phyloP scores from a whole-genome alignment of 2,888 invertebrate species.

The Trissonchulus sp. region DNA sequence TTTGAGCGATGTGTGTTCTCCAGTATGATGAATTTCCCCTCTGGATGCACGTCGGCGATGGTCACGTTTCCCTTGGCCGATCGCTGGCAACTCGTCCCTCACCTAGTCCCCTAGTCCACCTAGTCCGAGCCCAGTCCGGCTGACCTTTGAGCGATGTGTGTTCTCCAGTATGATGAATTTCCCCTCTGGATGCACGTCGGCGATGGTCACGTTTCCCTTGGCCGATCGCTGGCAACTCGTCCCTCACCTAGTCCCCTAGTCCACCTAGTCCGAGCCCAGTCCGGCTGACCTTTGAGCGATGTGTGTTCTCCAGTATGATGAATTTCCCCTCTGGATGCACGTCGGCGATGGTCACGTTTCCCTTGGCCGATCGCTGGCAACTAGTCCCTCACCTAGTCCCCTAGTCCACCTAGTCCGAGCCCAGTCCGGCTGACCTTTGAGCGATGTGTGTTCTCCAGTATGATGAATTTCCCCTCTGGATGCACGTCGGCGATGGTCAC shows the following conservation, averaged over 20 bases:
- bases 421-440: too few relatives aligned
- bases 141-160: too few relatives aligned
- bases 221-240: slow-evolving; percentile 22
- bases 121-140: too few relatives aligned
- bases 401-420: too few relatives aligned
- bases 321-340: slow-evolving; percentile 1
- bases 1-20: too few relatives aligned
- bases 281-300: too few relatives aligned
- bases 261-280: too few relatives aligned
- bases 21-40: slow-evolving; percentile 2
- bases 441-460: too few relatives aligned
- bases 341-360: slow-evolving; percentile 18
- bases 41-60: slow-evolving; percentile 15
- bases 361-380: slow-evolving; percentile 19
- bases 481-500: slow-evolving; percentile 9
- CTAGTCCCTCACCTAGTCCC: too few relatives aligned
- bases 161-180: slow-evolving; percentile 15
- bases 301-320: slow-evolving; percentile 15
- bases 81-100: slow-evolving; percentile 23
- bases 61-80: slow-evolving; percentile 13
- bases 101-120: too few relatives aligned
- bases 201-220: slow-evolving; percentile 14
- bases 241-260: too few relatives aligned
- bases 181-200: slow-evolving; percentile 5
- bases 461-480: slow-evolving; percentile 12